Conservation (phyloP, 2,797 vertebrate species). For the Psittacula derbiana region DNA sequence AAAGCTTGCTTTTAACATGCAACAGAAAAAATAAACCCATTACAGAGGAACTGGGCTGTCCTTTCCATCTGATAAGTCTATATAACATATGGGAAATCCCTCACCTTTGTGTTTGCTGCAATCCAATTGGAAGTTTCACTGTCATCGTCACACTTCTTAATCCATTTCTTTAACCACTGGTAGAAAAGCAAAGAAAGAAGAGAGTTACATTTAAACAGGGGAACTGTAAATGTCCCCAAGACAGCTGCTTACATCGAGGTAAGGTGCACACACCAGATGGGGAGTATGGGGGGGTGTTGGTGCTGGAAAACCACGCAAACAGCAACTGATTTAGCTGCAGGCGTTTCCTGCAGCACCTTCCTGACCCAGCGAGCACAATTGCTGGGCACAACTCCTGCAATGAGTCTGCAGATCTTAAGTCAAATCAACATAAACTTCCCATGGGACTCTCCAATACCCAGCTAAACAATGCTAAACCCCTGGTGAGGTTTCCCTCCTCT, state of each 20-base stretch:
- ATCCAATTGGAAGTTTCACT: constrained; percentile 99
- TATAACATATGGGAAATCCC: background rate
- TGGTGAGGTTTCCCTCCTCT: background rate
- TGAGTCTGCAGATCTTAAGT: background rate
- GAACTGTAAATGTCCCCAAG: background rate
- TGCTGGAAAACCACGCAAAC: background rate
- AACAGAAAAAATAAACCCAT: background rate
- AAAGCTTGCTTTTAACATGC: background rate
- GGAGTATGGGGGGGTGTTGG: background rate
- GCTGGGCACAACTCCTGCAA: background rate
- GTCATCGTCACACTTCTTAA: constrained; percentile 99
- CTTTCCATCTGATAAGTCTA: background rate
- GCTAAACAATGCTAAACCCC: background rate
- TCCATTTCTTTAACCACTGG: constrained; percentile 99
- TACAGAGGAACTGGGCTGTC: background rate
- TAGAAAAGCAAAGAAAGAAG: constrained; percentile 26
- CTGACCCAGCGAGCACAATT: background rate
- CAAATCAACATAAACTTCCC: background rate
- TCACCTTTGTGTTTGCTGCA: constrained; percentile 98
- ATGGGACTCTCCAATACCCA: background rate
- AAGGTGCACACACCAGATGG: background rate
- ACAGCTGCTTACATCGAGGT: background rate
- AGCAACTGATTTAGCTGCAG: background rate
- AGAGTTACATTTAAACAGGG: background rate
- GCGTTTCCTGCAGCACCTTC: background rate